Evolutionary conservation across 2,888 invertebrate species (phyloP), one percentile per base, ranked within the genome.

Genomic region (Cheilosia grossa): DNA sequence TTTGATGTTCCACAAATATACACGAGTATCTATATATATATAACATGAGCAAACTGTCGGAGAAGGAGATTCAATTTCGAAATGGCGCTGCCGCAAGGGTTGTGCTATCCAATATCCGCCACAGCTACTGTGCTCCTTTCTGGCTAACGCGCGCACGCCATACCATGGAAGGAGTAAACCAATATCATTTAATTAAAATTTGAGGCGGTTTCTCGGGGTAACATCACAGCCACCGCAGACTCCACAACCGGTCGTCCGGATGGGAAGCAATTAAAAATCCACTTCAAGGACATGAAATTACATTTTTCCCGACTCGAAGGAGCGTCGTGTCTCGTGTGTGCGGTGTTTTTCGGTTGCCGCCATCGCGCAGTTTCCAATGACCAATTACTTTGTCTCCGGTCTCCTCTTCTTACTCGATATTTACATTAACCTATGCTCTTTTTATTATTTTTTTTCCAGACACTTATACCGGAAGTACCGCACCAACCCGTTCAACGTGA

Each of bases 391-490:
- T 63, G 69, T 58, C 21, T 21, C 7, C 9, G 79, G 79, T 33
- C 19, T 9, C 13, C 53, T 44, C 33, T n/a, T 72, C 44, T 54
- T 61, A 56, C 37, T 69, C 49, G 51, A 37, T 27, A 70, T 74
- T 83, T 69, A 74, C 69, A 74, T 80, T 83, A 83, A 80, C 83
- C 53, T 75, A 27, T 75, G 74, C 21, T 78, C 61, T 72, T 66
- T 42, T 1, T 13, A 9, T 1, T 13, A 13, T 37, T 37, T 21
- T 21, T 21, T 21, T 21, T 21, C 21, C 72, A 88, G 89, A 66
- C 87, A 88, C 79, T 82, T 88, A 33, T 88, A 88, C 74, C 86
- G 86, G 70, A 88, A 88, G 59, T 88, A 88, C 54, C 88, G 87
- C 21, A 80, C 86, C 21, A 88, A 67, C 72, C 59, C 87, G 59